Evolutionary conservation across 2,888 invertebrate genomes (phyloP), one percentile per base, ranked within the genome.

Genomic region (Clivina fossor): DNA sequence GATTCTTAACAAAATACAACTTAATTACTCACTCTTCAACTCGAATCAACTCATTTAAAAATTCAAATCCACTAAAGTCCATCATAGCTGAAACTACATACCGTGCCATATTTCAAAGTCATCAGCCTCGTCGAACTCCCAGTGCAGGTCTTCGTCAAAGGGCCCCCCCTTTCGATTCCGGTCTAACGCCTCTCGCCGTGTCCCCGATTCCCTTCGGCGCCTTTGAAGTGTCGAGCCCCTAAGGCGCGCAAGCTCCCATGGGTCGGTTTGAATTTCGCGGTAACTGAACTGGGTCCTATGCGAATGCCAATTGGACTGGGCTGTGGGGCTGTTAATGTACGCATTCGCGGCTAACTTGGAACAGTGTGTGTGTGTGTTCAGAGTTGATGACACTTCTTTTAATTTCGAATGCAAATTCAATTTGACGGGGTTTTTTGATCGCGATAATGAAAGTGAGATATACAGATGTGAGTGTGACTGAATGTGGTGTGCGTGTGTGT

Each of bases 121-220:
- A n/a, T n/a, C n/a, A n/a, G n/a, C n/a, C n/a, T n/a, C n/a, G n/a
- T n/a, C n/a, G n/a, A 8, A 8, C n/a, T n/a, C 58, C 50, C 48
- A 33, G 59, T 56, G 58, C 54, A 58, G 60, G 62, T 61, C 63
- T 64, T 66, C 66, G 64, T 69, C 68, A 68, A 69, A 70, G 68
- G 68, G 64, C 60, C 59, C 64, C 63, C 63, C 65, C 67, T 18
- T n/a, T 20, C 38, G 20, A 67, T 70, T 69, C 67, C 70, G 66
- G 67, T 68, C 69, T 67, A 65, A 71, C 71, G 70, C 71, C 71
- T 69, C 66, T 57, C 58, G 58, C n/a, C n/a, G n/a, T n/a, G n/a
- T n/a, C n/a, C n/a, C n/a, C 60, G 49, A 47, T 37, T 64, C 61
- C 66, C 64, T 65, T 68, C 65, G 58, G 61, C 64, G 60, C 60